Evolutionary conservation across 1,140 invertebrate species (phyloP).

Genomic region (Calosoma granatense): DNA sequence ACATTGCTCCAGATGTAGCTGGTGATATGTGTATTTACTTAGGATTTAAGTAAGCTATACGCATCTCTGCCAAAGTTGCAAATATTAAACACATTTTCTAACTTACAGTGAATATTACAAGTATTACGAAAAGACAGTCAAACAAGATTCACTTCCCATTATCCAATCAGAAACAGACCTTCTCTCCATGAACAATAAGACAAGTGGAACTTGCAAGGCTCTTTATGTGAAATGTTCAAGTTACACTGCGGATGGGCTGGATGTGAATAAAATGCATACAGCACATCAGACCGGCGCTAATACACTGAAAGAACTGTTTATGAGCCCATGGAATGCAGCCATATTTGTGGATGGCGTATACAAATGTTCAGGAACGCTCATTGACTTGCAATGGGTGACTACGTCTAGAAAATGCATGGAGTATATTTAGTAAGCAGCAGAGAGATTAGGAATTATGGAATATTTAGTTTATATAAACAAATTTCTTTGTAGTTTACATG

Average conservation of each 20-base stretch:
- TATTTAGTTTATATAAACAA: no score
- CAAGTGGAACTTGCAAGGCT: slow-evolving; percentile 23
- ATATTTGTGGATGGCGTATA: slow-evolving; percentile 54
- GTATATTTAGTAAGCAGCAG: slow-evolving; percentile 36
- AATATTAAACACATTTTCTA: background rate
- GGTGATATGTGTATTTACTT: slow-evolving; percentile 46
- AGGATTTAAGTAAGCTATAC: slow-evolving; percentile 40
- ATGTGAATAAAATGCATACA: slow-evolving; percentile 7
- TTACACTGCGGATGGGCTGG: background rate
- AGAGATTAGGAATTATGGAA: slow-evolving; percentile 3
- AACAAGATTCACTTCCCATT: slow-evolving; percentile 16
- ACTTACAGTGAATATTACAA: background rate
- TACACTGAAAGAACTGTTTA: slow-evolving; percentile 24
- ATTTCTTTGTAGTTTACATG: slow-evolving; percentile 43
- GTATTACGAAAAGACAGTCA: background rate
- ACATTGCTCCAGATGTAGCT: slow-evolving; percentile 31
- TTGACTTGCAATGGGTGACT: slow-evolving; percentile 53
- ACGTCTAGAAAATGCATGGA: slow-evolving; percentile 44
- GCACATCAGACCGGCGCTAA: slow-evolving; percentile 14
- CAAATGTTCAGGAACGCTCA: slow-evolving; percentile 50
- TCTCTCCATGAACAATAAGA: background rate
- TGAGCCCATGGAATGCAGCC: slow-evolving; percentile 58
- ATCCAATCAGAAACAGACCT: slow-evolving; percentile 16
- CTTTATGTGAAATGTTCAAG: slow-evolving; percentile 30
- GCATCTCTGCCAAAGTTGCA: background rate